Base-by-base conservation (phyloP, 2,888 invertebrate species). In the Muschampia staudingeri region DNA sequence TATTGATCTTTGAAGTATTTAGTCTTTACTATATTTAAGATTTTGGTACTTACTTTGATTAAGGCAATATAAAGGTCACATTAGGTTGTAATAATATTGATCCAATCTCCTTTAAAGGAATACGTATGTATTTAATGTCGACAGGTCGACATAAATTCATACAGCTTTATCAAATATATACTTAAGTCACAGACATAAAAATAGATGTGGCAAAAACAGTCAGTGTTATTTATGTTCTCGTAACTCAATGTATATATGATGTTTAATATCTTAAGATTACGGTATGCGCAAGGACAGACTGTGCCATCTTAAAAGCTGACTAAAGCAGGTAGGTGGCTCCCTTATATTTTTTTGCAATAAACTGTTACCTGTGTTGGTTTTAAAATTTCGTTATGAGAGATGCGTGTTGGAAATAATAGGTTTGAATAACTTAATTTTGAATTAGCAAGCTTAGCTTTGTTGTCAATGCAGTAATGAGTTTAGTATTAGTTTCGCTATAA, bases 301-400 rank as follows among this genome's bases (percentile, higher is more conserved):
- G 78, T 79, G 69, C 70, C 78, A 75, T 82, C 75, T 70, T 81
- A 61, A 78, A 75, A 67, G 81, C 83, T 82, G 83, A 81, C 77
- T 76, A 72, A 75, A 72, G 77, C 65, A 70, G 79, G 69, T 82
- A 77, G 82, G 79, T 80, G 56, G 81, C 84, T 71, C 77, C 48
- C 40, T 67, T 67, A 52, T 52, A 69, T 48, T 82, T 78, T 78
- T 83, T 25, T 48, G 61, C 61, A 61, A 77, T 82, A 44, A 75
- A 76, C 14, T 61, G 76, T 65, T 65, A 76, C 76, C 76, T 25
- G 76, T 52, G 61, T 65, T 48, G 19, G 65, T 76, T 65, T 42
- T n/a, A 40, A 42, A 76, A 25, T 76, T 76, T 9, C 72, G 7
- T 48, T 34, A 37, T 25, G 40, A 71, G 37, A 67, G 9, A n/a